Evolutionary conservation across 2,113 vertebrate species (phyloP).

Genomic region (Pogona vitticeps): DNA sequence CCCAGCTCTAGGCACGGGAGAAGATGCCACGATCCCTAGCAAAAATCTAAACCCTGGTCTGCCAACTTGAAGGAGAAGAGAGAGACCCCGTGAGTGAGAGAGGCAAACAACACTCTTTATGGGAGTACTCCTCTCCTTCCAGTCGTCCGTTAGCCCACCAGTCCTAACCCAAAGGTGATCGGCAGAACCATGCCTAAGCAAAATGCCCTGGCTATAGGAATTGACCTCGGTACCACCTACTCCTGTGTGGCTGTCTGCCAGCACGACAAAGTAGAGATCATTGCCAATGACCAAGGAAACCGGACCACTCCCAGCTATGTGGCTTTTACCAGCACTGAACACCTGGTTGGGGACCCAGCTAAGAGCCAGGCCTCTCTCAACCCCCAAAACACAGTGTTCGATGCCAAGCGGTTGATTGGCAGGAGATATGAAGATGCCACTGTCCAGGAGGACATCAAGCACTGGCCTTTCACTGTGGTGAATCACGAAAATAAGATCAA

Average conservation of each 20-base stretch:
- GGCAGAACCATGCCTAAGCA: constrained; percentile 54
- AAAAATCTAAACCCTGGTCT: background rate
- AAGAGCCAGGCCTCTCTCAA: constrained; percentile 95
- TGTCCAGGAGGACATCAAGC: constrained; percentile 91
- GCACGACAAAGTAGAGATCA: constrained; percentile 92
- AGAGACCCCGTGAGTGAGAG: background rate
- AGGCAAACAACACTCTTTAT: background rate
- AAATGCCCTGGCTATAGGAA: constrained; percentile 88
- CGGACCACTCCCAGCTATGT: constrained; percentile 91
- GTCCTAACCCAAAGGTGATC: background rate
- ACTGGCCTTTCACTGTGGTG: constrained; percentile 90
- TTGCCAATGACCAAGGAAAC: constrained; percentile 93
- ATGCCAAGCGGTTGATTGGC: constrained; percentile 90
- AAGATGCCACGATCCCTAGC: background rate
- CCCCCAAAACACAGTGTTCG: constrained; percentile 91
- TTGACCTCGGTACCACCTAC: constrained; percentile 93
- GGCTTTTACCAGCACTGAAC: constrained; percentile 88
- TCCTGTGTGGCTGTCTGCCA: constrained; percentile 95
- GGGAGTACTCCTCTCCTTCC: background rate
- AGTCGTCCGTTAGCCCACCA: background rate
- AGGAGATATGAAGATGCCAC: constrained; percentile 85
- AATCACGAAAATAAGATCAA: constrained; percentile 86
- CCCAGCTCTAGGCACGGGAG: background rate
- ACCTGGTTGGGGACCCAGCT: constrained; percentile 89
- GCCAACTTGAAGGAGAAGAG: background rate